Base-by-base conservation (phyloP, 37 sponge, comb jelly and placozoan species). In the Agelas oroides region DNA sequence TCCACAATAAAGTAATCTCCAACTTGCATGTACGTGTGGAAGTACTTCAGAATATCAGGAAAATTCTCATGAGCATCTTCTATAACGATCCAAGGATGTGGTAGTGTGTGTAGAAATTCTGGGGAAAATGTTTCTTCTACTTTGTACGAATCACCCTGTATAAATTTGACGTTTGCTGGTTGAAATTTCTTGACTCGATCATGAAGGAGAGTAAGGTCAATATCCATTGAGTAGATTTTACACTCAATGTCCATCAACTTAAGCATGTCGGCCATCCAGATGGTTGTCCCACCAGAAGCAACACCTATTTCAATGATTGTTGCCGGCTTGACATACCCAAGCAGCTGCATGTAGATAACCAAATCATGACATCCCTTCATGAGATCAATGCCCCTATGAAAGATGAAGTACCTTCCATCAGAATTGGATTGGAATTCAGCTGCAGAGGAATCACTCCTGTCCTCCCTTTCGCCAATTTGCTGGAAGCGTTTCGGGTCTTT, bases 251-350 rank as follows among this genome's bases (percentile, higher is more conserved):
- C 82, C 46, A 70, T 12, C 37, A 39, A 14, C 18, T 37, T 70
- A 33, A 85, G n/a, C 35, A 53, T 85, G 73, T 93, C 89, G 0
- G 77, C 82, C 38, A 85, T 69, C 86, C 86, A 88, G 6, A 93
- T 5, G 31, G 93, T 79, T 59, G 73, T 63, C 0, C 80, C 92
- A 25, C 92, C 88, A 39, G 32, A 30, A 23, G 69, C 86, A 11
- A 78, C 39, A 27, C 93, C 93, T 46, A 93, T 24, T 75, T 93
- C 93, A 17, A 93, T 85, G 11, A 93, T 67, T 0, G 86, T 85
- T 1, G 56, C 65, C 54, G 93, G 93, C 20, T 55, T 38, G 5
- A 88, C 65, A 40, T 81, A 39, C 55, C 53, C 59, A 2, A 93
- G 52, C 46, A 93, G 58, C 70, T 85, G 81, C 18, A 85, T 59